Percentiles rank a stretch among this genome's conserved stretches.
These are phyloP conservation scores for Archips xylosteana DNA, from an alignment of 2,888 invertebrate genomes.

Conservation along the genomic window DNA sequence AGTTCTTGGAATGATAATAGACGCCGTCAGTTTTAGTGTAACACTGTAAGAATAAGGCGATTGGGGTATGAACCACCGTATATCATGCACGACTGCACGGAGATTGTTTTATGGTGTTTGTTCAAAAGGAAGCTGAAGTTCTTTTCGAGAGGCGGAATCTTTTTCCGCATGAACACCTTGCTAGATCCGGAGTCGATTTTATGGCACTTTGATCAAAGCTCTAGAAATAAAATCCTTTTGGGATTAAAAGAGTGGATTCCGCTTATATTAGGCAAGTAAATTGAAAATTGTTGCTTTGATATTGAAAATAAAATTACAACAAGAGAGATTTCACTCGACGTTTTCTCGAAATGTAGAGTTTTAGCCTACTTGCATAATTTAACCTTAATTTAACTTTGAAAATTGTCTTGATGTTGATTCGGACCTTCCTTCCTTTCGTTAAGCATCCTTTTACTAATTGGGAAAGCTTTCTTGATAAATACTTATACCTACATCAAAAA, in stretches of 20 bases:
- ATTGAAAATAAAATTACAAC: neutral
- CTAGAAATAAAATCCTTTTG: conserved; percentile 1
- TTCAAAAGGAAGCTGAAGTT: conserved; percentile 31
- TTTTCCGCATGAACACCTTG: conserved; percentile 32
- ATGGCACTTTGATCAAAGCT: conserved; percentile 10
- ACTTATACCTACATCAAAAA: no score
- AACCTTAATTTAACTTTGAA: neutral
- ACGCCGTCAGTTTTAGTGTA: neutral
- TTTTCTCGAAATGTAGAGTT: neutral
- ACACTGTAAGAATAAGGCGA: conserved; percentile 12
- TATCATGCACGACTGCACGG: conserved; percentile 29
- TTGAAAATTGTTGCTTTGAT: conserved; percentile 5
- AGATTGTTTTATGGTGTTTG: conserved; percentile 37
- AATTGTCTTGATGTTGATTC: neutral
- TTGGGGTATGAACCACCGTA: conserved; percentile 27
- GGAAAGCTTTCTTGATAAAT: neutral
- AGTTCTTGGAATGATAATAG: neutral
- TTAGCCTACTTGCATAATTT: neutral
- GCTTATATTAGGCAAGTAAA: conserved; percentile 1
- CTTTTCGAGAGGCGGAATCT: conserved; percentile 18
- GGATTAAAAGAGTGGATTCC: neutral
- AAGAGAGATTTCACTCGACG: neutral
- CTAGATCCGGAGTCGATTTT: conserved; percentile 19
- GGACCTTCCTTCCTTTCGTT: neutral
- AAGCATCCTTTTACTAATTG: neutral